Evolutionary conservation across 2,113 vertebrate species (phyloP).

Genomic region (Scalopus aquaticus): DNA sequence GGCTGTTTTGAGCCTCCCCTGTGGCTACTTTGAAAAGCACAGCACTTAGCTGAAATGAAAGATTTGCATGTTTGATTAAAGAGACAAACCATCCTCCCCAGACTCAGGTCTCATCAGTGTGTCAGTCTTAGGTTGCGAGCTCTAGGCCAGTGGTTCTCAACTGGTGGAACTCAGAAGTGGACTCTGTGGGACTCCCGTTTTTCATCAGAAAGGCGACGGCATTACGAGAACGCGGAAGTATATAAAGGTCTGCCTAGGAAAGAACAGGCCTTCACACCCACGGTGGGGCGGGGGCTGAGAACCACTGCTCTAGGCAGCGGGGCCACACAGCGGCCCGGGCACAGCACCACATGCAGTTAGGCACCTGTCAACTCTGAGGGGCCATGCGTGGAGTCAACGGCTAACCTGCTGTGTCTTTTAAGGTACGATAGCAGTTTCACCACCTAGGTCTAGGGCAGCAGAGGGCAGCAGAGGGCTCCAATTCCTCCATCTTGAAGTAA

Average conservation of each 20-base stretch:
- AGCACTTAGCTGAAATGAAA: not conserved
- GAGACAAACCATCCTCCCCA: not conserved
- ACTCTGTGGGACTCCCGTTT: not conserved
- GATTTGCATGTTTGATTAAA: not conserved
- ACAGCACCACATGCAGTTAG: not conserved
- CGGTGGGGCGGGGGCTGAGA: not conserved
- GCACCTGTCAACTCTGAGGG: not conserved
- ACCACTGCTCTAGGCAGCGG: not conserved
- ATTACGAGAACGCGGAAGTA: not conserved
- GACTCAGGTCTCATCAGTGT: not conserved
- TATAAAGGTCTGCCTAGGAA: not conserved
- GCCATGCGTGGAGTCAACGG: not conserved
- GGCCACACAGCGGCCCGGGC: not conserved
- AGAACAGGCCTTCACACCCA: not conserved
- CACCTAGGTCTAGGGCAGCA: not conserved
- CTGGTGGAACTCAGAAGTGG: not conserved
- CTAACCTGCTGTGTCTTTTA: constrained; percentile 13
- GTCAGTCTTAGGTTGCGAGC: not conserved
- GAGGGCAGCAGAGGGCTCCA: not conserved
- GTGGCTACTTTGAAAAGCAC: not conserved
- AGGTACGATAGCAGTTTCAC: not conserved
- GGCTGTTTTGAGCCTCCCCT: not conserved
- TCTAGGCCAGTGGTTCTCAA: constrained; percentile 28
- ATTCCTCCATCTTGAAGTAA: not conserved
- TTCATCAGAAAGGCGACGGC: not conserved